Conservation (phyloP, 2,113 vertebrate species). For the Redunca redunca region DNA sequence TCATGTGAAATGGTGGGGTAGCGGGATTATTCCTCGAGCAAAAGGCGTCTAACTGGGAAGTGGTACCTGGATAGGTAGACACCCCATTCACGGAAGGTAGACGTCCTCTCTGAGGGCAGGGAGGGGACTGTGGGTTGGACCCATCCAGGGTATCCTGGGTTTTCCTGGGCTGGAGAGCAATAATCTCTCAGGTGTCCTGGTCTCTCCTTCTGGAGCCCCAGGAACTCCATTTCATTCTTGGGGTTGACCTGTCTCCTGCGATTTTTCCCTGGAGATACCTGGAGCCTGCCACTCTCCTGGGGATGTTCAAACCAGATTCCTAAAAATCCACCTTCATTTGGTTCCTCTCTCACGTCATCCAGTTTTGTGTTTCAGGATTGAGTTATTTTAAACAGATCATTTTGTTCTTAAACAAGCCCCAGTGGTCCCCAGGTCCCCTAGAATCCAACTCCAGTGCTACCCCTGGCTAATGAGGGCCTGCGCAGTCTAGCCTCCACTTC, state of each 20-base stretch:
- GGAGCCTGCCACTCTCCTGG: neutral
- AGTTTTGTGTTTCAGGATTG: neutral
- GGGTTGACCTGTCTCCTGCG: neutral
- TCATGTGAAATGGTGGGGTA: neutral
- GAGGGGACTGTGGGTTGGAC: neutral
- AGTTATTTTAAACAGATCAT: neutral
- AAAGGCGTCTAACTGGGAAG: accelerated
- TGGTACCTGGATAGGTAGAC: neutral
- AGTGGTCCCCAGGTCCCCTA: neutral
- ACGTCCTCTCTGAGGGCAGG: neutral
- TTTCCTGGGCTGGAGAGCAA: neutral
- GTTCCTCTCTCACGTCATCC: neutral
- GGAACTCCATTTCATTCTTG: neutral
- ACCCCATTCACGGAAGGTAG: neutral
- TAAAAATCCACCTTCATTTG: neutral
- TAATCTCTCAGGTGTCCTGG: neutral
- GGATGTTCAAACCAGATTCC: neutral
- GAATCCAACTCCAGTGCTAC: neutral
- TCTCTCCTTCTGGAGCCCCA: neutral
- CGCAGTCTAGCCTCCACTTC: accelerated
- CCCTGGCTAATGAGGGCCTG: accelerated
- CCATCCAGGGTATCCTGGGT: neutral
- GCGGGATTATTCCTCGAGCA: neutral
- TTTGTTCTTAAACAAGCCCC: neutral
- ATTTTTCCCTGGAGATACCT: neutral